These are phyloP conservation scores for Hassar affinis DNA, from an alignment of 2,113 vertebrate species.

Conservation along the genomic window DNA sequence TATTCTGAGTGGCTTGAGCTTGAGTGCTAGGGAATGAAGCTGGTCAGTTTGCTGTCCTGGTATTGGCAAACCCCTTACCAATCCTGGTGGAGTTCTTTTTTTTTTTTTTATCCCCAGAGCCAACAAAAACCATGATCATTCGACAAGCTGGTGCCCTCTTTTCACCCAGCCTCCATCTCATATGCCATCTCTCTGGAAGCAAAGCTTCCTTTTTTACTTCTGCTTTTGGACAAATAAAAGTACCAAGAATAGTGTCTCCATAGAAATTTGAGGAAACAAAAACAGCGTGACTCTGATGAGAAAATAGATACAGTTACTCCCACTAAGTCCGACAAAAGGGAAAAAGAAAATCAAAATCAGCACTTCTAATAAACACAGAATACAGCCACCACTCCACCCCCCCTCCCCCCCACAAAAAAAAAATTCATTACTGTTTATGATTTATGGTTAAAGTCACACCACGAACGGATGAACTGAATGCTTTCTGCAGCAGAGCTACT, in stretches of 20 bases:
- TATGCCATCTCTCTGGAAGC: slow-evolving; percentile 31
- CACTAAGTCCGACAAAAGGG: slow-evolving; percentile 40
- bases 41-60: slow-evolving; percentile 83
- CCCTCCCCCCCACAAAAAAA: no score
- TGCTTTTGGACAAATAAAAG: slow-evolving; percentile 77
- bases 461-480: neutral
- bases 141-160: slow-evolving; percentile 68
- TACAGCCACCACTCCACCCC: neutral
- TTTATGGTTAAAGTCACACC: slow-evolving; percentile 17
- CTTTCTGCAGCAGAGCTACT: neutral
- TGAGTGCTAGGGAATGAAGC: slow-evolving; percentile 78
- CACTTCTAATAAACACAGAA: neutral
- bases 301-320: slow-evolving; percentile 65
- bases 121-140: slow-evolving; percentile 75
- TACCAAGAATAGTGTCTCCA: slow-evolving; percentile 71
- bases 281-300: slow-evolving; percentile 62
- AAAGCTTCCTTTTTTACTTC: slow-evolving; percentile 63
- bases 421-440: neutral
- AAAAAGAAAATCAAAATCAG: neutral
- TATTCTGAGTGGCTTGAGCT: slow-evolving; percentile 79
- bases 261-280: slow-evolving; percentile 71
- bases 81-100: slow-evolving; percentile 30
- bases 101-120: slow-evolving; percentile 54
- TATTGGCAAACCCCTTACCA: slow-evolving; percentile 43
- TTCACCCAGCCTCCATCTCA: slow-evolving; percentile 30